Evolutionary conservation across 2,797 vertebrate genomes (phyloP), one percentile per base, ranked within the genome.

Genomic region (Brachyrhaphis roseni): DNA sequence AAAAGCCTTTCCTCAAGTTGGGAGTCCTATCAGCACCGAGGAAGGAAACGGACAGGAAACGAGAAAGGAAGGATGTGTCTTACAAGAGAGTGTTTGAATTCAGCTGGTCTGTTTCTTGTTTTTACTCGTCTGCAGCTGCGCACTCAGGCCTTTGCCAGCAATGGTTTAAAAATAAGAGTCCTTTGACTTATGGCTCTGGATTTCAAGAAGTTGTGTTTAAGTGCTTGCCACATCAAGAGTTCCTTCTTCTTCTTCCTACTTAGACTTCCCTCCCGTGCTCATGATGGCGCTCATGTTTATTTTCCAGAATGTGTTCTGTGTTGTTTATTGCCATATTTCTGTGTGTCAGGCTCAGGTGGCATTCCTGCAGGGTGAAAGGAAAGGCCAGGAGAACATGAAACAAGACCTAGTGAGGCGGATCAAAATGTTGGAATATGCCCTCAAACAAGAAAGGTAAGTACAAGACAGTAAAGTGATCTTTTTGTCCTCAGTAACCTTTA

Each of bases 331-430:
- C 39, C 79, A 39, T 88, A 47, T 55, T 5, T 85, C 26, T 86
- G 45, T 82, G 47, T 88, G 78, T 71, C 86, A 96, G 96, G 95
- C 96, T 77, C 96, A 96, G 91, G 96, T 96, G 84, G 95, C 95
- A 0, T 96, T 96, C 84, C 94, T 97, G 23, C 96, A 97, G 90
- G 95, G 95, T 1, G 96, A 97, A 88, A 95, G 97, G 85, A 97
- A 97, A 90, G 97, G 97, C 1, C 97, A 97, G 84, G 97, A 97
- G 85, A 97, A 96, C 85, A 96, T 97, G 94, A 97, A 97, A 89
- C 96, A 97, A 64, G 96, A 97, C 87, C 94, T 97, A 73, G 96
- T 97, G 68, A 95, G 96, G 78, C 94, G 96, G 88, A 96, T 96
- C 85, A 96, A 96, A 90, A 96, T 96, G 96, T 83, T 96, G 84